phyloP scores from a whole-genome alignment of 2,797 vertebrate species.

The Menidia menidia region DNA sequence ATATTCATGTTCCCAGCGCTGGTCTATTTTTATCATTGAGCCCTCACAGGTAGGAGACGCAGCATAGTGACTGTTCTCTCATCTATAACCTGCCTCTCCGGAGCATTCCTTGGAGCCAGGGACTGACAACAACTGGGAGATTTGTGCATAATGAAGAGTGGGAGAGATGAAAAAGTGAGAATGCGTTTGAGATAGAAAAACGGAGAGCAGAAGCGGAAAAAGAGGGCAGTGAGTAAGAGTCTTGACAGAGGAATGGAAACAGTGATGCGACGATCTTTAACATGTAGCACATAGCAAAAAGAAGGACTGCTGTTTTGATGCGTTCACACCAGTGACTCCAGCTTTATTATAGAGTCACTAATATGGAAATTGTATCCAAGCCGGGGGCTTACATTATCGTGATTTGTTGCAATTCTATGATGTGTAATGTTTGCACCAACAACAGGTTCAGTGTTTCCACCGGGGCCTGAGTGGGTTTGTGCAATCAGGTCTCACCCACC shows the following conservation, averaged over 20 bases:
- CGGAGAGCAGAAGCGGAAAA: slow-evolving; percentile 13
- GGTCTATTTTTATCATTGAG: slow-evolving; percentile 80
- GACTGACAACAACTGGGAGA: slow-evolving; percentile 42
- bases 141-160: slow-evolving; percentile 40
- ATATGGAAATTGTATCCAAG: neutral
- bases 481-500: slow-evolving; percentile 25
- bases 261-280: slow-evolving; percentile 25
- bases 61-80: slow-evolving; percentile 70
- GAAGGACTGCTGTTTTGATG: slow-evolving; percentile 7
- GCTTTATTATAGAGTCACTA: slow-evolving; percentile 4
- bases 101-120: slow-evolving; percentile 47
- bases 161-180: slow-evolving; percentile 35
- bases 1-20: slow-evolving; percentile 78
- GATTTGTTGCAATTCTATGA: slow-evolving; percentile 13
- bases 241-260: slow-evolving; percentile 17
- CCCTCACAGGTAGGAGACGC: slow-evolving; percentile 73
- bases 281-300: slow-evolving; percentile 8
- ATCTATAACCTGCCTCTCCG: slow-evolving; percentile 63
- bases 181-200: slow-evolving; percentile 22
- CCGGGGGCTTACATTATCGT: slow-evolving; percentile 1
- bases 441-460: slow-evolving; percentile 14
- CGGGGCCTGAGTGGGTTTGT: slow-evolving; percentile 8
- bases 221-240: slow-evolving; percentile 21
- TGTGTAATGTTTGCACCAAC: slow-evolving; percentile 9
- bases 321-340: slow-evolving; percentile 18